Base-by-base conservation (phyloP, 53 echinoderm and acorn worm genomes). In the Henricia sp. region DNA sequence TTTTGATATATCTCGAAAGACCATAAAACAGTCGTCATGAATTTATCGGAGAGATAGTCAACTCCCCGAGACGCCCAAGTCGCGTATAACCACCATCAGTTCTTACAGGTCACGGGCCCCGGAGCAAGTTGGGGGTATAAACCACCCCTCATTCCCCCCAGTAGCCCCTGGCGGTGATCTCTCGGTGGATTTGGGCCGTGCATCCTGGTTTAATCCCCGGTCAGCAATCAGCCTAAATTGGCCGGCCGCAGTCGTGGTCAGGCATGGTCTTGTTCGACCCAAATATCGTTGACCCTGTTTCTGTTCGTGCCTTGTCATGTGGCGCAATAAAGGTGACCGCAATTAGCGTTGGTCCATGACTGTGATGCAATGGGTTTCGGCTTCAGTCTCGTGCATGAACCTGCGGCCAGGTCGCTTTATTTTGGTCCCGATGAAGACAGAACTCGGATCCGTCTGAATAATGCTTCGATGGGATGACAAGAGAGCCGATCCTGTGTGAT, bases 11-110 rank as follows among this genome's bases (percentile, higher is more conserved):
- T n/a, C n/a, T n/a, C n/a, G n/a, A 13, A 27, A 58, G 24, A 43
- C 63, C 80, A 80, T 80, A 64, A 32, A 80, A 80, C 80, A 80
- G 80, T 80, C 80, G 80, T 80, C 57, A 62, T 35, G 35, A 28
- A 1, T 37, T 19, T 63, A 64, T 80, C 64, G 20, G 75, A 39
- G 75, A n/a, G 13, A 17, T n/a, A 57, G 58, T 57, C 43, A 80
- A 64, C 64, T 64, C 80, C 64, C 64, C 62, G 63, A 24, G 19
- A 28, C 62, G 50, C 80, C 80, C 80, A 30, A 30, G n/a, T 43
- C 77, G n/a, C 25, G n/a, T n/a, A n/a, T n/a, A 77, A 62, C 64
- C 80, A 40, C 63, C 64, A 30, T 4, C 80, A 80, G 50, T 63
- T 80, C 80, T 64, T n/a, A n/a, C 80, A 23, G 19, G 80, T 30